These are phyloP conservation scores for Euura saliciscinereae DNA, from an alignment of 1,140 invertebrate species.

Conservation along the genomic window DNA sequence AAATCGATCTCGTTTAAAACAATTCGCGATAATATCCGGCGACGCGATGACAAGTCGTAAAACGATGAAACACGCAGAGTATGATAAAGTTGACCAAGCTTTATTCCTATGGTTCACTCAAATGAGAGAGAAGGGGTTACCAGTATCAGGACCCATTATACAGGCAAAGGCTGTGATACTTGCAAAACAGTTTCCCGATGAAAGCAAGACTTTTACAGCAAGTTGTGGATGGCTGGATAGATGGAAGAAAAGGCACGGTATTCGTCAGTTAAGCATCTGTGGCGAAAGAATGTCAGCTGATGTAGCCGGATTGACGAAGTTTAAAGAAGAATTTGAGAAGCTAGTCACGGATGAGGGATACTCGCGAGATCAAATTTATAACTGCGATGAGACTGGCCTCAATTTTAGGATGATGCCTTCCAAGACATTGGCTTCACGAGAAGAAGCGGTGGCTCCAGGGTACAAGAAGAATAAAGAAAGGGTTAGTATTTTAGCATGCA, in stretches of 20 bases:
- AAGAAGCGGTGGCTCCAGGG: slow-evolving; percentile 29
- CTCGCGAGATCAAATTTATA: slow-evolving; percentile 30
- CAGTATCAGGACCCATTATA: slow-evolving; percentile 29
- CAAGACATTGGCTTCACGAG: slow-evolving; percentile 25
- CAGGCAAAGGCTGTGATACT: slow-evolving; percentile 29
- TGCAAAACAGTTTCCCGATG: slow-evolving; percentile 29
- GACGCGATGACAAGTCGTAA: slow-evolving; percentile 9
- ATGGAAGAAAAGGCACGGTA: slow-evolving; percentile 32
- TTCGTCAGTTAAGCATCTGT: slow-evolving; percentile 27
- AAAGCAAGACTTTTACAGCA: slow-evolving; percentile 31
- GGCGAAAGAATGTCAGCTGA: slow-evolving; percentile 30
- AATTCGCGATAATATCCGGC: not conserved
- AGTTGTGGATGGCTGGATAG: slow-evolving; percentile 36
- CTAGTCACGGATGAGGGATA: slow-evolving; percentile 22
- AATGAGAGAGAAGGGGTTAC: slow-evolving; percentile 6
- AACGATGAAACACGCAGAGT: slow-evolving; percentile 7
- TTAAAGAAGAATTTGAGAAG: slow-evolving; percentile 20
- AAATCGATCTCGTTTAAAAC: slow-evolving; percentile 23
- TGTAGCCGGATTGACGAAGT: slow-evolving; percentile 13
- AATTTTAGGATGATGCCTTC: slow-evolving; percentile 33
- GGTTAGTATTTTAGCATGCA: slow-evolving; percentile 41
- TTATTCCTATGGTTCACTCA: slow-evolving; percentile 12
- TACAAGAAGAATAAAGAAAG: slow-evolving; percentile 29
- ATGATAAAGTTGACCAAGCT: slow-evolving; percentile 2
- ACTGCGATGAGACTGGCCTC: slow-evolving; percentile 30